A percentile compares a stretch with the other conserved stretches of the same genome.
These are phyloP conservation scores for Eutrigla gurnardus DNA, from an alignment of 2,797 vertebrate species.

Conservation along the genomic window DNA sequence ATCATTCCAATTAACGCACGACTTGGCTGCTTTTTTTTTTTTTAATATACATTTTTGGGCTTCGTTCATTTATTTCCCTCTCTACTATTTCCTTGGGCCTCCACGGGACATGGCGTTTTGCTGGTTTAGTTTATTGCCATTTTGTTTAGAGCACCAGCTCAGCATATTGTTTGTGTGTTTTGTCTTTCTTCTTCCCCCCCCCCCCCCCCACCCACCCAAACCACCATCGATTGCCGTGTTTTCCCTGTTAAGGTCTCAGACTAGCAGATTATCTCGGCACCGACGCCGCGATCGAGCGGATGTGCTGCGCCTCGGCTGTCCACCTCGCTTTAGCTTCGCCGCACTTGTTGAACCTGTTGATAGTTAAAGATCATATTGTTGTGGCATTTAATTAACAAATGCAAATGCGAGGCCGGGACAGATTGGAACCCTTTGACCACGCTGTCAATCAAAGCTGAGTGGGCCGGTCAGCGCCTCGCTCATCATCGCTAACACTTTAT, in stretches of 20 bases:
- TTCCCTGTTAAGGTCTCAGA: conserved; percentile 65
- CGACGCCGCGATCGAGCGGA: conserved; percentile 53
- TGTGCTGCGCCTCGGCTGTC: conserved; percentile 65
- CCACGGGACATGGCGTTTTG: conserved; percentile 31
- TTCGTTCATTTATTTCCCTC: conserved; percentile 46
- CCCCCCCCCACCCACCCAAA: background rate
- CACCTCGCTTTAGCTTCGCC: conserved; percentile 69
- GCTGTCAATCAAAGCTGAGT: conserved; percentile 76
- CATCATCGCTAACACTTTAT: conserved; percentile 51
- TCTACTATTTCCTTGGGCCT: conserved; percentile 17
- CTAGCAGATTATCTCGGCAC: conserved; percentile 52
- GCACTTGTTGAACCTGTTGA: conserved; percentile 68
- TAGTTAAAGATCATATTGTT: conserved; percentile 84
- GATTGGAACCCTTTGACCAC: conserved; percentile 78
- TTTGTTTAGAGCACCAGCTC: conserved; percentile 28
- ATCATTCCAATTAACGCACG: conserved; percentile 66
- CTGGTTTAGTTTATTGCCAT: conserved; percentile 38
- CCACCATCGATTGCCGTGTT: conserved; percentile 60
- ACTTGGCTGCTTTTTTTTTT: conserved; percentile 1
- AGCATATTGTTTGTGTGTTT: conserved; percentile 30
- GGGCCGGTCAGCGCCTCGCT: conserved; percentile 57
- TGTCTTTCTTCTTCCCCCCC: conserved; percentile 15
- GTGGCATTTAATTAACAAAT: conserved; percentile 87
- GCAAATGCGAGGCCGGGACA: conserved; percentile 81
- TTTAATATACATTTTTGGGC: conserved; percentile 21